Conservation (phyloP, 2,888 invertebrate genomes). For the Melitaea athalia region DNA sequence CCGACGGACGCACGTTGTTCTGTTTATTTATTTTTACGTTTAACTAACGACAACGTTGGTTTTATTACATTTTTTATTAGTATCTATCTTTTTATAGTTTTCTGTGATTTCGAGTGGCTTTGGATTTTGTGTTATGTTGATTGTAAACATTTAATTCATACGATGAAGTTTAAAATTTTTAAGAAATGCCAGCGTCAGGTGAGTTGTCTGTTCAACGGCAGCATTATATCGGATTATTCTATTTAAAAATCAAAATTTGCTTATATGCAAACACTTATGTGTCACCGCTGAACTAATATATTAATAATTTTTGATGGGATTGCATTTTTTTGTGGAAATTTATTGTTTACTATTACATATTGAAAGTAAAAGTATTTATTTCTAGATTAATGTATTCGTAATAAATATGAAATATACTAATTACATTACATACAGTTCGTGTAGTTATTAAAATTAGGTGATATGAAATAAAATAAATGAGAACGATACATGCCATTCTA, state of each 20-base stretch:
- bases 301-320: no score
- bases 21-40: slow-evolving; percentile 30
- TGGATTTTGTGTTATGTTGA: slow-evolving; percentile 40
- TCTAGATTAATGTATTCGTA: no score
- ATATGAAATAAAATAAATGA: no score
- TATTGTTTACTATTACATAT: background rate
- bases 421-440: no score
- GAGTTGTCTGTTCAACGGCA: slow-evolving; percentile 37
- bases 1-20: slow-evolving; percentile 39
- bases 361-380: no score
- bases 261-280: background rate
- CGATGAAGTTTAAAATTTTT: slow-evolving; percentile 75
- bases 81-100: no score
- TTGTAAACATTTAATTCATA: slow-evolving; percentile 16
- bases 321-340: background rate
- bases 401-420: no score
- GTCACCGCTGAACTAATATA: no score
- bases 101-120: slow-evolving; percentile 47
- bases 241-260: background rate
- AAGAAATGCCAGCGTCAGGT: slow-evolving; percentile 71
- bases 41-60: slow-evolving; percentile 30
- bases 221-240: background rate
- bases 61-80: slow-evolving; percentile 27
- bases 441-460: no score
- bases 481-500: no score